Evolutionary conservation across 2,888 invertebrate species (phyloP).

Genomic region (Norana najaformis): DNA sequence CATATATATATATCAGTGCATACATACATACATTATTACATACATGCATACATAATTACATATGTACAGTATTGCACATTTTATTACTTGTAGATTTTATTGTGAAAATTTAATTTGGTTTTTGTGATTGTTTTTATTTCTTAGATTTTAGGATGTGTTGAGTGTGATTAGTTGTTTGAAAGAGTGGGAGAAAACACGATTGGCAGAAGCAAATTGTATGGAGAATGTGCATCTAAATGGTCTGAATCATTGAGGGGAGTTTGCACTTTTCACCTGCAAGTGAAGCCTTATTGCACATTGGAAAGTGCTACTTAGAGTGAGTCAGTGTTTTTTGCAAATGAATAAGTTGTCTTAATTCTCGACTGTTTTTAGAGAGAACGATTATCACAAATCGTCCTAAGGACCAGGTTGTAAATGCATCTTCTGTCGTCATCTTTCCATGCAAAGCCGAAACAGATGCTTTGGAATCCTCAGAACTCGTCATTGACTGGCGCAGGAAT

Average conservation of each 20-base stretch:
- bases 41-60: no score
- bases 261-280: no score
- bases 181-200: background rate
- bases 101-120: background rate
- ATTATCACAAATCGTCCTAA: conserved; percentile 48
- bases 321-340: background rate
- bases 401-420: conserved; percentile 41
- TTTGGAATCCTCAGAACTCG: conserved; percentile 63
- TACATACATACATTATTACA: no score
- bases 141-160: background rate
- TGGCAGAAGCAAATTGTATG: no score
- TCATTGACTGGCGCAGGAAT: conserved; percentile 82
- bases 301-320: background rate
- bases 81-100: background rate
- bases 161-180: background rate
- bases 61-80: conserved; percentile 43
- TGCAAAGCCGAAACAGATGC: conserved; percentile 55
- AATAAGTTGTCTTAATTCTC: background rate
- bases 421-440: conserved; percentile 46
- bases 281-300: background rate
- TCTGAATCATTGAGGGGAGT: no score
- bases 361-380: conserved; percentile 49
- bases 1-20: no score
- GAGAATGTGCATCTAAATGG: no score
- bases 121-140: background rate